These are phyloP conservation scores for Rhogogaster chlorosoma DNA, from an alignment of 2,888 invertebrate species.

Conservation along the genomic window DNA sequence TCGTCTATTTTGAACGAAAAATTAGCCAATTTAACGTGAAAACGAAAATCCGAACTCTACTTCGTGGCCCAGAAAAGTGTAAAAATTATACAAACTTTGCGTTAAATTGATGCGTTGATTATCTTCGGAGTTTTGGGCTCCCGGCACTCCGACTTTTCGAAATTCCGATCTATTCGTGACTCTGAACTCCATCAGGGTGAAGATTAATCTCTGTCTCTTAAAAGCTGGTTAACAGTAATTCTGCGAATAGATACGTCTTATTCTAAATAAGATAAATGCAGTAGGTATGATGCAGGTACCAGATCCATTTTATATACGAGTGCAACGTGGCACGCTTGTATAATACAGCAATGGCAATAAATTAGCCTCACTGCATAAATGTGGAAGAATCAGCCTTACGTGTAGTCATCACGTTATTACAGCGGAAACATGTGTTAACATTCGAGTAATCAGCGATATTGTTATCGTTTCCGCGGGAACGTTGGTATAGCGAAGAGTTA, in stretches of 20 bases:
- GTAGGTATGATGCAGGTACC: background rate
- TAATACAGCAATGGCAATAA: conserved; percentile 38
- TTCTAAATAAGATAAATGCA: background rate
- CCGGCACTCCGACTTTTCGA: too few species aligned
- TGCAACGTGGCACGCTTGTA: conserved; percentile 7
- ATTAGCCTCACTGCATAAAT: conserved; percentile 19
- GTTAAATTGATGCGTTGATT: too few species aligned
- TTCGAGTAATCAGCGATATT: conserved; percentile 35
- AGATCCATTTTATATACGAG: background rate
- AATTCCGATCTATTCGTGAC: too few species aligned
- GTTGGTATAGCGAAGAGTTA: background rate
- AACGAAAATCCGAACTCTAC: too few species aligned
- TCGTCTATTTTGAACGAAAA: too few species aligned
- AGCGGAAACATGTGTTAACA: conserved; percentile 48
- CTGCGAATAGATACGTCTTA: background rate
- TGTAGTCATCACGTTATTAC: conserved; percentile 31
- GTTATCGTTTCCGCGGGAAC: conserved; percentile 16
- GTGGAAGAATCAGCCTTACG: background rate
- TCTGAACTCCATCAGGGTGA: too few species aligned
- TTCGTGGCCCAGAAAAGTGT: too few species aligned
- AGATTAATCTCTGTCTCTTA: too few species aligned
- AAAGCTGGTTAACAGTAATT: too few species aligned
- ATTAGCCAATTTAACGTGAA: too few species aligned
- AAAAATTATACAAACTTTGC: too few species aligned
- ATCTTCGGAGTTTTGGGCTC: too few species aligned